Evolutionary conservation across 2,888 invertebrate genomes (phyloP).

Genomic region (Coelopa pilipes): DNA sequence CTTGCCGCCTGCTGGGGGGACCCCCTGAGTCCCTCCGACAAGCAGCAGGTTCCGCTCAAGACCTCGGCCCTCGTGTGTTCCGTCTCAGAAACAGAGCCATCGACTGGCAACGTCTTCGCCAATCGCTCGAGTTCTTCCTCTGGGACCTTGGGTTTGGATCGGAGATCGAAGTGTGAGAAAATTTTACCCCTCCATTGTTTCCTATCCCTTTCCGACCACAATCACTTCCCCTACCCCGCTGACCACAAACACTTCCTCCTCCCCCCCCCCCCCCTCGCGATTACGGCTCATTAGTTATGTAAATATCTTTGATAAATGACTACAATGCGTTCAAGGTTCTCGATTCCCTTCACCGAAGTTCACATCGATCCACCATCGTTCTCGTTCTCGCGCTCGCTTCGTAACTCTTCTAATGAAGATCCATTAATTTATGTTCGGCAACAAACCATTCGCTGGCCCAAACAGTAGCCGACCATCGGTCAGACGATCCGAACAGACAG

Average conservation of each 20-base stretch:
- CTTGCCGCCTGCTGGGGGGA: too few species aligned
- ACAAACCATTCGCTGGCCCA: slow-evolving; percentile 5
- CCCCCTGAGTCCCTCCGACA: too few species aligned
- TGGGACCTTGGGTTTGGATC: too few species aligned
- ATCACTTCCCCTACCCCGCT: too few species aligned
- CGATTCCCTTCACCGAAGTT: not conserved
- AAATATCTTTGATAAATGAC: not conserved
- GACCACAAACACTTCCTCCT: not conserved
- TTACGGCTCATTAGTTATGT: slow-evolving; percentile 3
- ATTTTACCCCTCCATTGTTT: too few species aligned
- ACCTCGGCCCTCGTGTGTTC: too few species aligned
- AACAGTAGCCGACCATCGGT: not conserved
- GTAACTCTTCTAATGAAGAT: not conserved
- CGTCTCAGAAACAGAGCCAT: too few species aligned
- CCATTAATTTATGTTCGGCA: slow-evolving; percentile 20
- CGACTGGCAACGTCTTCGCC: too few species aligned
- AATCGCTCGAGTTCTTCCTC: too few species aligned
- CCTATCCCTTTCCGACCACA: too few species aligned
- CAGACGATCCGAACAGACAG: not conserved
- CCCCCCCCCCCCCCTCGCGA: not conserved
- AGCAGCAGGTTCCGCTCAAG: too few species aligned
- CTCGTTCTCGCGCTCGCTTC: not conserved
- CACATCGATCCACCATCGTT: not conserved
- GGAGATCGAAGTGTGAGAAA: too few species aligned
- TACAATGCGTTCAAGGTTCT: not conserved